These are phyloP conservation scores for Drepanosiphum platanoidis DNA, from an alignment of 2,888 invertebrate species.

Conservation along the genomic window DNA sequence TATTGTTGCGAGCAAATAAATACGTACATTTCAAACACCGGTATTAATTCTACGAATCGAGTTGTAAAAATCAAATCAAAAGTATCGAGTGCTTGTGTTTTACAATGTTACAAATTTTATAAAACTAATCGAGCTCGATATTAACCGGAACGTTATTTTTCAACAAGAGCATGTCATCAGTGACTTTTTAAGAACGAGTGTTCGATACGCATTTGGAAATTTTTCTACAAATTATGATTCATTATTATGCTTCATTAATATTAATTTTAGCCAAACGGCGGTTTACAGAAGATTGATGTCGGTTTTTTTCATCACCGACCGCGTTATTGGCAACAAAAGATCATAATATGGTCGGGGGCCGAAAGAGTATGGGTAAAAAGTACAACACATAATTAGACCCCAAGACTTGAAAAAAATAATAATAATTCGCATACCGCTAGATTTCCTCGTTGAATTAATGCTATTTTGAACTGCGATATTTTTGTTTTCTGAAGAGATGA, in stretches of 20 bases:
- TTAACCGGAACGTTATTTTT: too few species aligned
- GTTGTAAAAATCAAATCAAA: too few species aligned
- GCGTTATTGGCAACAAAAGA: slow-evolving; percentile 29
- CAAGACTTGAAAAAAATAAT: slow-evolving; percentile 41
- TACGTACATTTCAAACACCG: too few species aligned
- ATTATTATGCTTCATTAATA: slow-evolving; percentile 55
- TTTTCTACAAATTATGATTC: slow-evolving; percentile 1
- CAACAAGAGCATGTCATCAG: too few species aligned
- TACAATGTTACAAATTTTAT: too few species aligned
- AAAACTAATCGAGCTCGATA: too few species aligned
- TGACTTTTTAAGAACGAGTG: too few species aligned
- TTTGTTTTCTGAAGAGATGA: slow-evolving; percentile 12
- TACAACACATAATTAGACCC: slow-evolving; percentile 49
- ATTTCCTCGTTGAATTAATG: slow-evolving; percentile 31
- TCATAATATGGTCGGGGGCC: not conserved
- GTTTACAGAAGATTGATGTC: not conserved
- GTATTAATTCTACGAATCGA: too few species aligned
- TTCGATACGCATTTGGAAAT: not conserved
- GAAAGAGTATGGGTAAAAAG: slow-evolving; percentile 26
- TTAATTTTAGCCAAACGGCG: slow-evolving; percentile 2
- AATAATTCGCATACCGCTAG: not conserved
- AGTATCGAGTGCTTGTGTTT: too few species aligned
- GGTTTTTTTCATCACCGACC: slow-evolving; percentile 1
- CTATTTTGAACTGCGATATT: slow-evolving; percentile 4
- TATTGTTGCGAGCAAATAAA: too few species aligned